A percentile compares a stretch with the other conserved stretches of the same genome.
Evolutionary conservation across 2,797 vertebrate species (phyloP).

Genomic region (Silurus aristotelis): DNA sequence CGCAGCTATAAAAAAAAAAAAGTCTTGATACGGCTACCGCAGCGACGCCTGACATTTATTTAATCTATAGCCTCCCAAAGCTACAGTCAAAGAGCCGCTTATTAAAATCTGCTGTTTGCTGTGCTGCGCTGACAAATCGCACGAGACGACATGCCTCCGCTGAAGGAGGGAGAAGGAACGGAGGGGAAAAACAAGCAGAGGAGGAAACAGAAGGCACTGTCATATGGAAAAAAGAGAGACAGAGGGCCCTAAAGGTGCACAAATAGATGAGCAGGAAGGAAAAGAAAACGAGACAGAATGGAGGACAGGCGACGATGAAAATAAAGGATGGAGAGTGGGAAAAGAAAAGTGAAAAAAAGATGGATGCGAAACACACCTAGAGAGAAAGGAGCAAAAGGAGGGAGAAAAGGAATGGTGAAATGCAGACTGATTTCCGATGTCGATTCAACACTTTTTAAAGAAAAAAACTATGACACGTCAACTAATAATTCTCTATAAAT

Average conservation of each 20-base stretch:
- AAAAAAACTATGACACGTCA: no score
- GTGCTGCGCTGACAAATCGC: constrained; percentile 60
- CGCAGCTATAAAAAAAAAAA: constrained; percentile 58
- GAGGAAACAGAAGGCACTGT: constrained; percentile 41
- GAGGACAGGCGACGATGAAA: no score
- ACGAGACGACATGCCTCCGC: constrained; percentile 34
- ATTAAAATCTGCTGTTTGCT: constrained; percentile 64
- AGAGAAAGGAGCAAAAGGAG: not conserved
- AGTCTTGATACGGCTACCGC: constrained; percentile 52
- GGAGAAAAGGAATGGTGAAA: constrained; percentile 5
- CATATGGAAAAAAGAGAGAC: constrained; percentile 32
- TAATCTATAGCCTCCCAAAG: constrained; percentile 60
- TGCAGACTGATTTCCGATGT: not conserved
- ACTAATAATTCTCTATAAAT: no score
- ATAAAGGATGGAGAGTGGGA: not conserved
- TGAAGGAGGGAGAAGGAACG: constrained; percentile 31
- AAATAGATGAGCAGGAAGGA: not conserved
- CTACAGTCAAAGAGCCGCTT: constrained; percentile 57
- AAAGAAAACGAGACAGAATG: not conserved
- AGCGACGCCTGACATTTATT: constrained; percentile 61
- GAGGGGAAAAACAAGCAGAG: not conserved
- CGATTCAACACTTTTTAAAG: no score
- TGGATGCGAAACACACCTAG: constrained; percentile 18
- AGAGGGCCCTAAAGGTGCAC: constrained; percentile 40
- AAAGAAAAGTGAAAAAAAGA: constrained; percentile 17